These are phyloP conservation scores for Lycocorax pyrrhopterus DNA, from an alignment of 2,113 vertebrate genomes.

Conservation along the genomic window DNA sequence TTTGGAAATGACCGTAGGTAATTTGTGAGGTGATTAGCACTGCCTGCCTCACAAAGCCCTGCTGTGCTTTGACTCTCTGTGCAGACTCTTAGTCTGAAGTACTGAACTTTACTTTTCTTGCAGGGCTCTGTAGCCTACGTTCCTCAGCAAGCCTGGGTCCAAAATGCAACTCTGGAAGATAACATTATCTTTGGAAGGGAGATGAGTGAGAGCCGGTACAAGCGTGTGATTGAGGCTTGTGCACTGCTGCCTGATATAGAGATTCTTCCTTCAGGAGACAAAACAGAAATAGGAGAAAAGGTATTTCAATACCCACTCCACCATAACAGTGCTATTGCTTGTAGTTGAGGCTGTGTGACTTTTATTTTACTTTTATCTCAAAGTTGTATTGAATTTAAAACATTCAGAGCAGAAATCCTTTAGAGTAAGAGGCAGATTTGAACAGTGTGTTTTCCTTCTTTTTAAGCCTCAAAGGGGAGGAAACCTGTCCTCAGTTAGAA, in stretches of 20 bases:
- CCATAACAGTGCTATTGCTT: not conserved
- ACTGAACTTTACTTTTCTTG: not conserved
- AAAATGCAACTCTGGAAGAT: slow-evolving; percentile 86
- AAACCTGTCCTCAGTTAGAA: not conserved
- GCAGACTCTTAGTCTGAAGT: not conserved
- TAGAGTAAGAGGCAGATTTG: not conserved
- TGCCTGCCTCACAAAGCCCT: not conserved
- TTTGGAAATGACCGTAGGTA: not conserved
- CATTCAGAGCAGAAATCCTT: not conserved
- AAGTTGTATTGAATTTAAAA: not conserved
- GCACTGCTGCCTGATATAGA: slow-evolving; percentile 89
- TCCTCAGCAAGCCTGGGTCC: slow-evolving; percentile 97
- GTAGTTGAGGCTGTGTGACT: not conserved
- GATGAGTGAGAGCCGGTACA: slow-evolving; percentile 74
- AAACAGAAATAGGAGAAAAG: slow-evolving; percentile 96
- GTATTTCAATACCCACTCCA: slow-evolving; percentile 45
- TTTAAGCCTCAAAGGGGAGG: not conserved
- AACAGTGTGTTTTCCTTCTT: not conserved
- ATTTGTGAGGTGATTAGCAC: not conserved
- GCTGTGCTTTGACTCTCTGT: not conserved
- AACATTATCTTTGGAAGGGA: slow-evolving; percentile 90
- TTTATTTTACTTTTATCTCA: not conserved
- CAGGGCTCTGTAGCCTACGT: slow-evolving; percentile 92
- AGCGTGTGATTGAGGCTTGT: slow-evolving; percentile 83
- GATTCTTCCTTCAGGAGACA: slow-evolving; percentile 86